Conservation (phyloP, 2,888 invertebrate species). For the Cacoxenus indagator region DNA sequence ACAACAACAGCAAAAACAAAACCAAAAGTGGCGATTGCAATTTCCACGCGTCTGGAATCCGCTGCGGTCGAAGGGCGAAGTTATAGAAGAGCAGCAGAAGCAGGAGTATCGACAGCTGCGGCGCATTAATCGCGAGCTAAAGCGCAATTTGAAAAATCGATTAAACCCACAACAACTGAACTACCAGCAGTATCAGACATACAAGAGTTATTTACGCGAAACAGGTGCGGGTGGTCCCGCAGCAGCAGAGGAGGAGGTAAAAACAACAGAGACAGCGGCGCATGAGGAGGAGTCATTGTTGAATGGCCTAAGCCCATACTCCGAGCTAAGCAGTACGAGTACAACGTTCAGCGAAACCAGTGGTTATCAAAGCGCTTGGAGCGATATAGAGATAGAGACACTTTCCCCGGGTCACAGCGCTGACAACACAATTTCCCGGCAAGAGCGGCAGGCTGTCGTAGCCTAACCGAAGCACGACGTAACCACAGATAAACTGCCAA, state of each 20-base stretch:
- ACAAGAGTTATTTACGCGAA: background rate
- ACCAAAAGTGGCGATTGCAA: slow-evolving; percentile 14
- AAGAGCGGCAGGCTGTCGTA: too few relatives aligned
- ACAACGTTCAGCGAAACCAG: background rate
- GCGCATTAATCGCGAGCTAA: slow-evolving; percentile 56
- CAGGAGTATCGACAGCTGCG: slow-evolving; percentile 57
- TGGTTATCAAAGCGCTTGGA: background rate
- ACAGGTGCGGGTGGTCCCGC: background rate
- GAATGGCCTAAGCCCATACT: background rate
- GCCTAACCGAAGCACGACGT: background rate
- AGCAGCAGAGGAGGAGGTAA: background rate
- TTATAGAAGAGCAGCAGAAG: slow-evolving; percentile 28
- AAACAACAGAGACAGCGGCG: background rate
- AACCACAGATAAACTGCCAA: background rate
- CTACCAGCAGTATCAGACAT: slow-evolving; percentile 33
- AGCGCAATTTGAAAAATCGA: slow-evolving; percentile 61
- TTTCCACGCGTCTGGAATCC: slow-evolving; percentile 33
- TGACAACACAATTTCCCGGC: too few relatives aligned
- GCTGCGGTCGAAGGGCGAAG: slow-evolving; percentile 29
- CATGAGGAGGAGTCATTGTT: too few relatives aligned
- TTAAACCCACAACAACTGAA: slow-evolving; percentile 41
- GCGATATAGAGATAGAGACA: background rate
- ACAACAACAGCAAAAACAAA: slow-evolving; percentile 32
- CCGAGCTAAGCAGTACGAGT: background rate
- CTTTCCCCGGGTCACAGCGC: too few relatives aligned